Evolutionary conservation across 2,797 vertebrate species (phyloP).

Genomic region (Chrysolophus pictus): DNA sequence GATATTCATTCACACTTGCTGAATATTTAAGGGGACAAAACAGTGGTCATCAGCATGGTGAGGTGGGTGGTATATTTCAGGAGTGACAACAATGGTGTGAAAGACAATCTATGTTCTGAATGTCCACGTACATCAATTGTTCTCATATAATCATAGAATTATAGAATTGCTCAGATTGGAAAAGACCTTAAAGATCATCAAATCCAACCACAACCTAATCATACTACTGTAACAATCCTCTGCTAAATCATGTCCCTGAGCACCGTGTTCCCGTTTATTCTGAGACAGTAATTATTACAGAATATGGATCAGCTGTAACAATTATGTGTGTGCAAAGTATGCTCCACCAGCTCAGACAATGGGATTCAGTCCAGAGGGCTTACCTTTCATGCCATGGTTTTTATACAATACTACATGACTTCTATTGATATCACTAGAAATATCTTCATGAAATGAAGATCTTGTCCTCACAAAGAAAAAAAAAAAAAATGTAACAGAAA

Average conservation of each 20-base stretch:
- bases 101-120: no score
- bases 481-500: not conserved
- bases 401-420: not conserved
- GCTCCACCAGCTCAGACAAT: conserved; percentile 44
- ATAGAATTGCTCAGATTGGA: no score
- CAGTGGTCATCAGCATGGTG: no score
- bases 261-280: conserved; percentile 29
- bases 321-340: conserved; percentile 7
- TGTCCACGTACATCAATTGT: not conserved
- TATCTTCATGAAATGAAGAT: conserved; percentile 20
- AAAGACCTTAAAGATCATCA: no score
- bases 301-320: conserved; percentile 63
- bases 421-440: conserved; percentile 17
- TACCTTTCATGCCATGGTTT: not conserved
- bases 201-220: no score
- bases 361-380: conserved; percentile 8
- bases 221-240: no score
- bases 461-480: not conserved
- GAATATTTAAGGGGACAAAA: no score
- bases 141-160: not conserved
- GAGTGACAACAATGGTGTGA: no score
- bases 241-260: no score
- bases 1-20: not conserved
- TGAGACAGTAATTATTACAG: conserved; percentile 60
- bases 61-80: no score